phyloP scores from a whole-genome alignment of 2,113 vertebrate species.

The Nyctereutes procyonoides region DNA sequence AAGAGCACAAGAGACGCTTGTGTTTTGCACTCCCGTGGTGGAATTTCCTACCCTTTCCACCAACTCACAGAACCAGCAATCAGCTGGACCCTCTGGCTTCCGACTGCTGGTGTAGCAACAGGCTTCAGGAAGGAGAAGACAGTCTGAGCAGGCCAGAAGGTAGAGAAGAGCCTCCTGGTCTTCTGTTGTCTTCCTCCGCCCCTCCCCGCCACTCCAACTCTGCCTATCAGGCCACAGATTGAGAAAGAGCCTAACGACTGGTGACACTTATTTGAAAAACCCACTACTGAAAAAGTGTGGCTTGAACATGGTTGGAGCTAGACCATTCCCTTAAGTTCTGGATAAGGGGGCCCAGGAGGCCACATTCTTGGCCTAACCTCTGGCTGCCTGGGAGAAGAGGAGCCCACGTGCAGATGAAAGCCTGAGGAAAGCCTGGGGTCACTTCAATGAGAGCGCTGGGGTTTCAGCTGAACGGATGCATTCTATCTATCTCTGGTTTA shows the following conservation, averaged over 20 bases:
- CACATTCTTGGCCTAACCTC: neutral
- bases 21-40: neutral
- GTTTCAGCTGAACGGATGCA: neutral
- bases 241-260: neutral
- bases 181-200: accelerated
- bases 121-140: neutral
- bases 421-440: neutral
- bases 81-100: neutral
- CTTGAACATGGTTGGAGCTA: neutral
- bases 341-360: neutral
- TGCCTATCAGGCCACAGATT: neutral
- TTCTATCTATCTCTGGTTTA: neutral
- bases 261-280: neutral
- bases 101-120: neutral
- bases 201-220: neutral
- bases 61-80: neutral
- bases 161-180: neutral
- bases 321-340: neutral
- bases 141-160: neutral
- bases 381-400: neutral
- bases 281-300: neutral
- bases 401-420: neutral
- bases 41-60: neutral
- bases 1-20: neutral
- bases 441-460: neutral